phyloP scores from a whole-genome alignment of 2,888 invertebrate species.

The Zele albiditarsus region DNA sequence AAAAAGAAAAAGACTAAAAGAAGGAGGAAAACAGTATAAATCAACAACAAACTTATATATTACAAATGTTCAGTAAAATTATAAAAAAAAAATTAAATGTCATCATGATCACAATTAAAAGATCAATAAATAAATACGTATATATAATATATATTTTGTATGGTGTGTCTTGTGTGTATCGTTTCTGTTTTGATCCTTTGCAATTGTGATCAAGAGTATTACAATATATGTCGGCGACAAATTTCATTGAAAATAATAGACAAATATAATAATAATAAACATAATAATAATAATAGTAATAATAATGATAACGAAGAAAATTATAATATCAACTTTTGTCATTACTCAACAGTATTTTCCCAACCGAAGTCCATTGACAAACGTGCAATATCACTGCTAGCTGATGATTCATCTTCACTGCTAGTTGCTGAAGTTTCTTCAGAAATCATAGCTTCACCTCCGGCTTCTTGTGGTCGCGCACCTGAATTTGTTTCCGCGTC shows the following conservation, averaged over 20 bases:
- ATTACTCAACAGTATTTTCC: conserved; percentile 55
- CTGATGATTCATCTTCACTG: conserved; percentile 70
- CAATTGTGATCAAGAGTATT: conserved; percentile 8
- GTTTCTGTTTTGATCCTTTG: neutral
- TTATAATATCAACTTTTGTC: neutral
- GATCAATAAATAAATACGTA: conserved; percentile 3
- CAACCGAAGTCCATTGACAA: conserved; percentile 59
- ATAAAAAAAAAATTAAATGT: neutral
- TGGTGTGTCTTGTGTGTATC: neutral
- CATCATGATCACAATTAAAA: neutral
- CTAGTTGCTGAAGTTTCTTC: conserved; percentile 72
- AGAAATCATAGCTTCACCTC: conserved; percentile 82
- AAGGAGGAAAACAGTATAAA: neutral
- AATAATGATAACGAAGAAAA: neutral
- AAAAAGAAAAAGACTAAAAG: neutral
- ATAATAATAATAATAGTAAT: neutral
- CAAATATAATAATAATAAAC: neutral
- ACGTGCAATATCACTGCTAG: conserved; percentile 68
- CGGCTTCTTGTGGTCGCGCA: conserved; percentile 79
- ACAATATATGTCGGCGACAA: neutral
- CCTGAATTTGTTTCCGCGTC: conserved; percentile 73
- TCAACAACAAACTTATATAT: neutral
- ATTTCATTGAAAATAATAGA: neutral
- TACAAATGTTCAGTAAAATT: neutral
- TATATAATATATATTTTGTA: neutral